Conservation (phyloP, 2,797 vertebrate genomes). For the Macroramphosus scolopax region DNA sequence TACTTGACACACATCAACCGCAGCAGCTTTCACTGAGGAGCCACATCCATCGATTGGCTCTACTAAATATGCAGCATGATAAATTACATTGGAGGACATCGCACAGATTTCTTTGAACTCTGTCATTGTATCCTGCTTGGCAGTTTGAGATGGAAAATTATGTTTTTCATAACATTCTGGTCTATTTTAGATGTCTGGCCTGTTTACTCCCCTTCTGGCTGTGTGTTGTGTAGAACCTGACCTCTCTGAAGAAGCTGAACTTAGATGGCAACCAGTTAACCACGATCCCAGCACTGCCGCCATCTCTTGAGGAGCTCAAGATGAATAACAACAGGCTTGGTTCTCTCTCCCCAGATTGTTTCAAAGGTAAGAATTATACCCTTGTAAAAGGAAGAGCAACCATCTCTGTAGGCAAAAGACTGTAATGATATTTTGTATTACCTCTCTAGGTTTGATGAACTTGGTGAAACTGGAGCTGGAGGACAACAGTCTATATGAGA, state of each 20-base stretch:
- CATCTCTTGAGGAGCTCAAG: slow-evolving; percentile 79
- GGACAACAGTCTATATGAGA: slow-evolving; percentile 75
- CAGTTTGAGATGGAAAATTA: slow-evolving; percentile 30
- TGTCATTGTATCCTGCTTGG: slow-evolving; percentile 31
- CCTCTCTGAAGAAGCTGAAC: slow-evolving; percentile 74
- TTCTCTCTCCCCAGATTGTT: slow-evolving; percentile 63
- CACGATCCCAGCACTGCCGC: slow-evolving; percentile 71
- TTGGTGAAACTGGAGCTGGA: slow-evolving; percentile 77
- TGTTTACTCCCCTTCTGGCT: slow-evolving; percentile 10
- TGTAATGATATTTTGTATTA: background rate
- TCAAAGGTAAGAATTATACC: slow-evolving; percentile 62
- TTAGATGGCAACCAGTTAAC: slow-evolving; percentile 77
- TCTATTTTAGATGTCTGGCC: slow-evolving; percentile 26
- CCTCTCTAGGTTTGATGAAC: slow-evolving; percentile 69
- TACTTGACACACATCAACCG: slow-evolving; percentile 50
- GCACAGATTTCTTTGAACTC: slow-evolving; percentile 43
- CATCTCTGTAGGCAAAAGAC: background rate
- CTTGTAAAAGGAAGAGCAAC: background rate
- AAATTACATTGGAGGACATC: slow-evolving; percentile 41
- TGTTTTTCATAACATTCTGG: slow-evolving; percentile 22
- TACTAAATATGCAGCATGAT: slow-evolving; percentile 57
- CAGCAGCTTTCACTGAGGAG: slow-evolving; percentile 35
- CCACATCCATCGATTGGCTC: slow-evolving; percentile 49
- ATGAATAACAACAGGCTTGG: slow-evolving; percentile 76
- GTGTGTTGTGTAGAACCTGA: slow-evolving; percentile 73